Base-by-base conservation (phyloP, 2,113 vertebrate species). In the Mustela nigripes region DNA sequence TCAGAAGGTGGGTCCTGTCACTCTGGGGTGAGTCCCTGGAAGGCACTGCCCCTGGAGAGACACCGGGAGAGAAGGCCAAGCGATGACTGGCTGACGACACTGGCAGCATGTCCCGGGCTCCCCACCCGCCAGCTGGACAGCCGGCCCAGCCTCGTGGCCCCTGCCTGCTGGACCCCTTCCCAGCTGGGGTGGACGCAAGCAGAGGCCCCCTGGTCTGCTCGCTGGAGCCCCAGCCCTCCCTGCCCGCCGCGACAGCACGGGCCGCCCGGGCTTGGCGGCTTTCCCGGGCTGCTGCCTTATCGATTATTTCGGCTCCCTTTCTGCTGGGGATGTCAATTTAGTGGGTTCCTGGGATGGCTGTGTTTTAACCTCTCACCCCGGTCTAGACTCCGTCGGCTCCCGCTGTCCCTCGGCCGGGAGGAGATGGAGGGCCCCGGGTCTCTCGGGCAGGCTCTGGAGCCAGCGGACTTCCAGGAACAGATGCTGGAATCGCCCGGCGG, bases 361-460 rank as follows among this genome's bases (percentile, higher is more conserved):
- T 96, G 81, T 98, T 98, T 98, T 98, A 98, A 98, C 98, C 98
- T 98, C 98, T 99, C 98, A 97, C 98, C 98, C 96, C 39, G 96
- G 98, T 98, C 98, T 98, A 98, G 98, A 98, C 98, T 94, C 97
- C 48, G 73, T 73, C 85, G 96, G 96, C 95, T 97, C 92, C 96
- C 33, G 21, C 97, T 98, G 98, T 98, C 98, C 97, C 96, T 97
- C 56, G 50, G 98, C 97, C 96, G 93, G 97, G 90, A 98, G 98
- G 97, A 98, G 97, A 96, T 92, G 89, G 97, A 97, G 97, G 97
- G 97, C 97, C 98, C 97, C 19, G 90, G 98, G 97, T 98, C 97
- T 97, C 95, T 97, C 53, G 78, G 98, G 98, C 98, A 97, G 97
- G 95, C 97, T 93, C 93, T 79, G 98, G 98, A 98, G 98, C 97